Evolutionary conservation across 1,140 invertebrate species (phyloP), one percentile per base, ranked within the genome.

Genomic region (Trinorchestia longiramus): DNA sequence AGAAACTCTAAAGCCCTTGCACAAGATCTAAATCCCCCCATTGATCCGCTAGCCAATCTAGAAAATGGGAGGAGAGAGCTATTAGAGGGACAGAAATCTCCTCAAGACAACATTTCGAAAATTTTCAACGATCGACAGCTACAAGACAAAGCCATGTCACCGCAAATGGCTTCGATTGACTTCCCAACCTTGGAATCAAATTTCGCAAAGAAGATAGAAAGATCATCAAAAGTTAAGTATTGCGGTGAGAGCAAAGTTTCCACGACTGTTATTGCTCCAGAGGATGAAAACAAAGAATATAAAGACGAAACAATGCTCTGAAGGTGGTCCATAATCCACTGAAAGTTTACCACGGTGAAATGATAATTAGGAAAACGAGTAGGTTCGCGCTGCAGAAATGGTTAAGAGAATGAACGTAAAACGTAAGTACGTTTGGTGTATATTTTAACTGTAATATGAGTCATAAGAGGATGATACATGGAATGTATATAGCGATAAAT

Each of bases 241-340:
- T 94, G 43, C 11, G 43, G 43, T n/a, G 92, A 94, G 41, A 47
- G 92, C 44, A 94, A 47, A 17, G 43, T 94, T 45, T 6, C 92
- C 19, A 94, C 43, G 8, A 45, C 92, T 23, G 43, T 94, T 28
- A 40, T 94, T 47, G 92, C 43, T 43, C 28, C 44, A 8, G 92
- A 94, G 40, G 92, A 94, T 94, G 19, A 47, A n/a, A n/a, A 45
- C 44, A 94, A 44, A 47, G 43, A 94, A 43, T 28, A 94, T 40
- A 94, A 94, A 47, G 92, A 94, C 41, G 92, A 94, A 94, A 94
- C 92, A 45, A 94, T 94, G 92, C 44, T 94, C 36, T 94, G 44
- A 94, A 42, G 41, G 4, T 90, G 17, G 88, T 8, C 36, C 36
- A 90, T 3, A 6, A 90, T 43, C 28, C 28, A 42, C 41, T 36